Evolutionary conservation across 2,797 vertebrate genomes (phyloP), one percentile per base, ranked within the genome.

Genomic region (Clamator glandarius): DNA sequence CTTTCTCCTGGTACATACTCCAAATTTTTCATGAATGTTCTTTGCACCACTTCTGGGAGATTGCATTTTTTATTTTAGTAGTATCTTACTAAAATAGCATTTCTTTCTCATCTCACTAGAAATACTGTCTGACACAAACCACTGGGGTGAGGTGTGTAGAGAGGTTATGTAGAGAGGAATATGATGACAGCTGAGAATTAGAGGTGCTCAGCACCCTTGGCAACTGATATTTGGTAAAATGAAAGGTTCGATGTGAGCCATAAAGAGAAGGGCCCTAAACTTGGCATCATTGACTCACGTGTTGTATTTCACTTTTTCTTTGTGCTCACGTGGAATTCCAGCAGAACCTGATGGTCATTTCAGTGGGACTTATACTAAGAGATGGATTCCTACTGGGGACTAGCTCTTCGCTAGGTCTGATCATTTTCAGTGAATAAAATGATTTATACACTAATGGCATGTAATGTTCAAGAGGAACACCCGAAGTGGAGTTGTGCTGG

Each of bases 221-320:
- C 29, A 33, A 31, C 26, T 16, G 55, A 2, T 64, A 3, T 8
- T 36, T 42, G 67, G 18, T 29, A 67, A 59, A 23, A 48, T 21
- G 19, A 63, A 88, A 16, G 36, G 28, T 55, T 73, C 29, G 21
- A 5, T 0, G 2, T 12, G 50, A 64, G 42, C 42, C 31, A 2
- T 3, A 16, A 21, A 13, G 41, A 73, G n/a, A 54, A 61, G 58
- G 35, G 13, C 12, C 66, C 36, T 41, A 1, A 69, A 26, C 18
- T 50, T 80, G 25, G 6, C 36, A 10, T 20, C 17, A 4, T 14
- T 35, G 26, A 8, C 36, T 59, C 54, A 4, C 1, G 0, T 9
- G n/a, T 19, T 42, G 19, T 8, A 5, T 16, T 77, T 42, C 16
- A n/a, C 1, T 20, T 28, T 52, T 67, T 21, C 3, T 4, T 3